Evolutionary conservation across 2,797 vertebrate genomes (phyloP), one percentile per base, ranked within the genome.

Genomic region (Heteromormyrus szaboi): DNA sequence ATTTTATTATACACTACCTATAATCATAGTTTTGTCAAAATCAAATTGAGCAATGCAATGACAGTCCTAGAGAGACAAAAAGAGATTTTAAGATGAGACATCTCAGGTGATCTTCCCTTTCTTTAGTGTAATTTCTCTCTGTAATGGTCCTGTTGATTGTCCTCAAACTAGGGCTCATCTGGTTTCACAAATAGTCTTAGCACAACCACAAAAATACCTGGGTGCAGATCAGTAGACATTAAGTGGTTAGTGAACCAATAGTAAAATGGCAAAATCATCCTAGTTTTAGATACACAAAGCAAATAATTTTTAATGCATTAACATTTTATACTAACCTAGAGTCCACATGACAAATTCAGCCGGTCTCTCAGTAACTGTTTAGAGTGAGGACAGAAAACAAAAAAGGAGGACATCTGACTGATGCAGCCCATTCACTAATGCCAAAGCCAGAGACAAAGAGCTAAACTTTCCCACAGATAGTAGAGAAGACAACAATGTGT

Each of bases 401-500:
- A 44, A n/a, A 37, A 5, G 17, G 17, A 79, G 33, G 37, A 44
- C 5, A 79, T 7, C 7, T 17, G 72, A 76, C 68, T 76, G 33
- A 79, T 79, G 72, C 33, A 19, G 72, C 37, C 37, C 37, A 37
- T 41, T 79, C 72, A 79, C 72, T 79, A 79, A 44, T 17, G 72
- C 12, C 6, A 44, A 37, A 79, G 33, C 72, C 72, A 79, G 37
- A 79, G 33, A 79, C 88, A 88, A 88, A 83, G 54, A 76, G 12
- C 83, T 29, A 54, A 85, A 62, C 37, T 56, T 59, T 44, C 11
- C 48, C 37, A 89, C 33, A 90, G 89, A 87, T 87, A 88, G 81
- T 50, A 84, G 72, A 85, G 72, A 89, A 89, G 90, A 89, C 89
- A 88, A 90, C 72, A 79, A 19, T 41, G 68, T 76, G 68, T 19